phyloP scores from a whole-genome alignment of 2,113 vertebrate species.

The Centrocercus urophasianus region DNA sequence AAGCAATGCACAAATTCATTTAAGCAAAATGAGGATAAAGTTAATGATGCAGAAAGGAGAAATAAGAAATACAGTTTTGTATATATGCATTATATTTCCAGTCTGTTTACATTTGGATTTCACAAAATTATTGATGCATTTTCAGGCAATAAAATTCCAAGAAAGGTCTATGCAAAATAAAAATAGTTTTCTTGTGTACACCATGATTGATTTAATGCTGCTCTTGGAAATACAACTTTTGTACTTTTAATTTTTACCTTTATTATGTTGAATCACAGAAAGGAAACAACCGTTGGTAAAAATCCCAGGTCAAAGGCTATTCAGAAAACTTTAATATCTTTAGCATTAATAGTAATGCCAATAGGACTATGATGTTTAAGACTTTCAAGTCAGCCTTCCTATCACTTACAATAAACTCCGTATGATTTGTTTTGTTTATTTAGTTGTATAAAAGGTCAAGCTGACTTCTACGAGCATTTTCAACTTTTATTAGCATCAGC shows the following conservation, averaged over 20 bases:
- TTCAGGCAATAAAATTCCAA: not conserved
- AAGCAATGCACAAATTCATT: not conserved
- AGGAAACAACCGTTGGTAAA: not conserved
- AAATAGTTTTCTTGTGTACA: not conserved
- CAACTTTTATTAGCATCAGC: constrained; percentile 14
- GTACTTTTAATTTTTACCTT: not conserved
- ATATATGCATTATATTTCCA: not conserved
- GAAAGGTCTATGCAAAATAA: not conserved
- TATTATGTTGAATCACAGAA: not conserved
- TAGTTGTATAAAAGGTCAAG: not conserved
- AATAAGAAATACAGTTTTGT: not conserved
- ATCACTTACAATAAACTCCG: not conserved
- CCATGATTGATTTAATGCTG: not conserved
- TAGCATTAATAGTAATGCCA: not conserved
- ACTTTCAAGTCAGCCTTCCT: not conserved
- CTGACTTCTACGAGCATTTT: constrained; percentile 2
- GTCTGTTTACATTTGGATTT: not conserved
- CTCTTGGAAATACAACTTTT: not conserved
- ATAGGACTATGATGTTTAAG: not conserved
- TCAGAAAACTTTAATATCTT: not conserved
- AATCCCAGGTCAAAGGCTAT: not conserved
- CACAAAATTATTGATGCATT: not conserved
- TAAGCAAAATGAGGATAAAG: not conserved
- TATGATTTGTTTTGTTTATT: not conserved
- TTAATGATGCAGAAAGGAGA: not conserved